Evolutionary conservation across 2,797 vertebrate genomes (phyloP), one percentile per base, ranked within the genome.

Genomic region (Zalophus californianus): DNA sequence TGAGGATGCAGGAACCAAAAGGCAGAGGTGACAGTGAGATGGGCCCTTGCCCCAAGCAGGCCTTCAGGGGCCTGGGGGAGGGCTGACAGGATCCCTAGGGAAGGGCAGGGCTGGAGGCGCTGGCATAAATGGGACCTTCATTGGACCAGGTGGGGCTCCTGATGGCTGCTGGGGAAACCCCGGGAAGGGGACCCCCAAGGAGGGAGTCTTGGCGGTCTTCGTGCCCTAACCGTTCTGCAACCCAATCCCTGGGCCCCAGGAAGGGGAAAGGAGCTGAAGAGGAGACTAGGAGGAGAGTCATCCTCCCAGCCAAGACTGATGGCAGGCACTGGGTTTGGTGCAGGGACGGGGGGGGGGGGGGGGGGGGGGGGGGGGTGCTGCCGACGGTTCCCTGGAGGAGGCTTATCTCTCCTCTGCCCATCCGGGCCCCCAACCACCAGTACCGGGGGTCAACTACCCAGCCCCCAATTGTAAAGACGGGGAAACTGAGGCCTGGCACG

Each of bases 401-500:
- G 25, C 62, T 5, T 5, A 23, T 78, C 44, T 70, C 54, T 1
- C 20, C 35, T 90, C 87, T 70, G 77, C 7, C 86, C 25, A 25
- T 54, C 66, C 1, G 56, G 68, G 32, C 16, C 50, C 44, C 50
- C 78, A 18, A 32, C 38, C 80, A 70, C 20, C 27, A n/a, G 48
- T 8, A 62, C 70, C 0, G 3, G 13, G 50, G 52, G 3, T 16
- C 73, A 84, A 70, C 20, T 62, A 54, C 15, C 23, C 2, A 35
- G 23, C 15, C 75, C 35, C 21, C 2, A 73, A 68, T 10, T 85
- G 62, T 44, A 62, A 56, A 75, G n/a, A 44, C 6, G 0, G 83
- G 91, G 86, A 97, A 97, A 97, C 97, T 98, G 95, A 97, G 97
- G 52, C 41, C 66, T 80, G 66, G 15, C 48, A 38, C 73, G 75